Conservation (phyloP, 2,797 vertebrate genomes). For the Neoniphon sammara region DNA sequence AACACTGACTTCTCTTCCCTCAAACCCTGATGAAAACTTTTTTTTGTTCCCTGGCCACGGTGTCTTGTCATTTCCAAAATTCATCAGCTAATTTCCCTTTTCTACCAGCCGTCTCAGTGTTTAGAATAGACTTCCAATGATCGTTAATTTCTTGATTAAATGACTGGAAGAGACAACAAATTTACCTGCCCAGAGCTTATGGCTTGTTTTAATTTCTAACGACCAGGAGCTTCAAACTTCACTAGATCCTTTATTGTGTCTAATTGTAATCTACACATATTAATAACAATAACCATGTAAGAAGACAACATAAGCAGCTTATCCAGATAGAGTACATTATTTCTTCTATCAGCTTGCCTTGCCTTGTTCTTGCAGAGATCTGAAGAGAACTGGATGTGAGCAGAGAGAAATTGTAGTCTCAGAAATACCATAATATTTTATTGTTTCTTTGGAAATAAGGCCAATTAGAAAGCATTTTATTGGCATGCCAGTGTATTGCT, state of each 20-base stretch:
- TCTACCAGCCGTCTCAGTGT: background rate
- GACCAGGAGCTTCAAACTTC: conserved; percentile 39
- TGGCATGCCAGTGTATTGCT: conserved; percentile 46
- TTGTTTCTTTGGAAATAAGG: conserved; percentile 59
- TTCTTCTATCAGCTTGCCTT: conserved; percentile 33
- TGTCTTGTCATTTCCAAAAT: no score
- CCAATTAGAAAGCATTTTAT: conserved; percentile 55
- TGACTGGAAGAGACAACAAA: conserved; percentile 12
- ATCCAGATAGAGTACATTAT: conserved; percentile 53
- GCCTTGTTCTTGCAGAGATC: conserved; percentile 50
- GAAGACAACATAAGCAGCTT: conserved; percentile 54
- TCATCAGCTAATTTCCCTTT: background rate
- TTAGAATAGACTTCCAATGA: background rate
- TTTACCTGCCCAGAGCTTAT: conserved; percentile 14
- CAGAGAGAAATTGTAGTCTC: conserved; percentile 55
- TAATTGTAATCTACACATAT: conserved; percentile 65
- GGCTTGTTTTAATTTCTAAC: conserved; percentile 30
- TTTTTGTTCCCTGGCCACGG: no score
- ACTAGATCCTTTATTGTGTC: conserved; percentile 30
- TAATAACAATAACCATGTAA: conserved; percentile 53
- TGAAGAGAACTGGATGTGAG: conserved; percentile 61
- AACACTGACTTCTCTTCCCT: no score
- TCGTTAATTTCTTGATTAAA: conserved; percentile 16
- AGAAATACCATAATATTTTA: conserved; percentile 65
- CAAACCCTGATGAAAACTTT: no score